Evolutionary conservation across 2,113 vertebrate genomes (phyloP), one percentile per base, ranked within the genome.

Genomic region (Indicator maculatus): DNA sequence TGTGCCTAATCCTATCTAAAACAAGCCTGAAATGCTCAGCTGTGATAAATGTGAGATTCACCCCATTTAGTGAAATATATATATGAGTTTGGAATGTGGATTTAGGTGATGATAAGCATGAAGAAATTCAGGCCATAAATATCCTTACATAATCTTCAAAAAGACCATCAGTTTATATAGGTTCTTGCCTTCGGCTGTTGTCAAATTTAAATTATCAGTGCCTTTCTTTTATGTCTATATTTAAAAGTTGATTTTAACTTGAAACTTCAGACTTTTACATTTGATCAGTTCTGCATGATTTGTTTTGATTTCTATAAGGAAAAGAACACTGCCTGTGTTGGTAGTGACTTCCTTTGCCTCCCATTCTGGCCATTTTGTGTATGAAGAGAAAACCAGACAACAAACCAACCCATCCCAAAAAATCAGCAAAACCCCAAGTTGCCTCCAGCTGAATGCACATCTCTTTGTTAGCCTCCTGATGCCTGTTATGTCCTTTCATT

Each of bases 21-120:
- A 82, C 36, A 11, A 0, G 2, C 7, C 28, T 71, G 38, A 83
- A 90, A 83, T 89, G 78, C 36, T 91, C 26, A 66, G 30, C 85
- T 91, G 39, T 86, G 53, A 59, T 86, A 64, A 83, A 87, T 87
- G 67, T 50, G 72, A 93, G 74, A 65, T 79, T 91, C 82, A 75
- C 44, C 9, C 4, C 17, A 85, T 84, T 90, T 71, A 38, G 47
- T 78, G 71, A 96, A 95, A 93, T 52, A 16, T 53, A 16, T 53
- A 55, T 86, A n/a, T 82, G 70, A 85, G 74, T 65, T 91, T 93
- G 89, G 65, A 94, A 91, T 95, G 91, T 80, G 60, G 50, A 41
- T 83, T 90, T 71, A 60, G 47, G 70, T 75, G 45, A 61, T 55
- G 91, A 73, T 87, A 91, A 94, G 56, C 50, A 30, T 69, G 64